Evolutionary conservation across 1,140 invertebrate species (phyloP), one percentile per base, ranked within the genome.

Genomic region (Agrypnia vestita): DNA sequence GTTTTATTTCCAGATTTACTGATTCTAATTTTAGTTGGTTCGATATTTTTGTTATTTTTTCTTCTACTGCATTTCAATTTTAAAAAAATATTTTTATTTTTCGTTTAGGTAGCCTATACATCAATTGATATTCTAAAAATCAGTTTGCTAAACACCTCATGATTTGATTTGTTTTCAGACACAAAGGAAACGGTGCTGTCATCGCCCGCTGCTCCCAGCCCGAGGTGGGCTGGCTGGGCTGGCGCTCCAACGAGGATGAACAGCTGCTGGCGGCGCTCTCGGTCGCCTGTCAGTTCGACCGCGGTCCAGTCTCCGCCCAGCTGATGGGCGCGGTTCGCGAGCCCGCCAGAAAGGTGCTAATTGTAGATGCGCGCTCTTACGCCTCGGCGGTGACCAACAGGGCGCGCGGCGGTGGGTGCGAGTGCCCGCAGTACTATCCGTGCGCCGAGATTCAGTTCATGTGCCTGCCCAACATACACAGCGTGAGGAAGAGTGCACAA

Each of bases 391-490:
- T 98, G 47, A 97, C 97, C 13, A 99, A 99, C 91, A 90, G 97
- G 81, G 97, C 97, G 1, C 94, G 97, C 78, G 97, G 98, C 44
- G 98, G 98, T 64, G 98, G 98, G 21, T 97, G 95, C 87, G 98
- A 99, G 88, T 98, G 96, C 88, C 93, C 94, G n/a, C 96, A 97
- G 87, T 98, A 98, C 91, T 99, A 99, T 90, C 93, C 95, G 0
- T 94, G 92, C 84, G 96, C 96, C 85, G 97, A 99, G 88, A 97
- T 99, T 76, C 94, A 97, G 86, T 99, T 98, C 86, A 99, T 99
- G 97, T 96, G 96, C 88, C 89, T 99, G 86, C 95, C 97, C 67
- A 99, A 99, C 88, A 99, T 99, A 81, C 98, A 99, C 89, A 94
- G 95, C 71, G 96, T 99, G 84, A 91, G 98, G 46, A 96, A 96